Evolutionary conservation across 2,797 vertebrate genomes (phyloP).

Genomic region (Paguma larvata): DNA sequence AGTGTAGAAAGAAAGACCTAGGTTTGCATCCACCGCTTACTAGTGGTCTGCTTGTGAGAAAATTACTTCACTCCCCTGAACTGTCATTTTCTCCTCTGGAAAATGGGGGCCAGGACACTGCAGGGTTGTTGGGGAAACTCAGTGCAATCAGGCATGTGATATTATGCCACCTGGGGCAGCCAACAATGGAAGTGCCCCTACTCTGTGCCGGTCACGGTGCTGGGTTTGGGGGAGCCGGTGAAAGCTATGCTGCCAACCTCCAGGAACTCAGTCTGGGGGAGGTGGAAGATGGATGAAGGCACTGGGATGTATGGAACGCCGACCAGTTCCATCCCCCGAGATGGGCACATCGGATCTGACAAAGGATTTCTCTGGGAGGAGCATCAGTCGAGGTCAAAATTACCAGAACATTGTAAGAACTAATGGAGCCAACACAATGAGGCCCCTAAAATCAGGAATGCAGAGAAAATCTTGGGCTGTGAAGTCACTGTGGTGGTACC

Average conservation of each 20-base stretch:
- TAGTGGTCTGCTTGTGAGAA: conserved; percentile 9
- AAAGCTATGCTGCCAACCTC: not conserved
- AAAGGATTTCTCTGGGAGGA: not conserved
- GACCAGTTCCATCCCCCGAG: not conserved
- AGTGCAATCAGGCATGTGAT: not conserved
- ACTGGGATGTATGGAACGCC: not conserved
- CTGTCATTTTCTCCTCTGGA: conserved; percentile 36
- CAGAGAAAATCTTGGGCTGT: not conserved
- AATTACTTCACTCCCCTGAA: not conserved
- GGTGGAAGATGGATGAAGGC: not conserved
- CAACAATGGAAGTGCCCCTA: not conserved
- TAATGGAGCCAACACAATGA: not conserved
- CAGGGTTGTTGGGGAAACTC: not conserved
- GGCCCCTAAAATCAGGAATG: not conserved
- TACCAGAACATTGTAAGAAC: not conserved
- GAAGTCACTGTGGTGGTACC: not conserved
- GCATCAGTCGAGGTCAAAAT: not conserved
- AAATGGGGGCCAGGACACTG: not conserved
- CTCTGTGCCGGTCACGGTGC: not conserved
- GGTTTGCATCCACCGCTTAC: not conserved
- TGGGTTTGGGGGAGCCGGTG: not conserved
- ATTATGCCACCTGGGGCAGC: not conserved
- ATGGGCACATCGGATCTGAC: not conserved
- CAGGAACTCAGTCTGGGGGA: not conserved
- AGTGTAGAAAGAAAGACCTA: not conserved